Conservation (phyloP, 2,888 invertebrate genomes). For the Ornithoptera alexandrae region DNA sequence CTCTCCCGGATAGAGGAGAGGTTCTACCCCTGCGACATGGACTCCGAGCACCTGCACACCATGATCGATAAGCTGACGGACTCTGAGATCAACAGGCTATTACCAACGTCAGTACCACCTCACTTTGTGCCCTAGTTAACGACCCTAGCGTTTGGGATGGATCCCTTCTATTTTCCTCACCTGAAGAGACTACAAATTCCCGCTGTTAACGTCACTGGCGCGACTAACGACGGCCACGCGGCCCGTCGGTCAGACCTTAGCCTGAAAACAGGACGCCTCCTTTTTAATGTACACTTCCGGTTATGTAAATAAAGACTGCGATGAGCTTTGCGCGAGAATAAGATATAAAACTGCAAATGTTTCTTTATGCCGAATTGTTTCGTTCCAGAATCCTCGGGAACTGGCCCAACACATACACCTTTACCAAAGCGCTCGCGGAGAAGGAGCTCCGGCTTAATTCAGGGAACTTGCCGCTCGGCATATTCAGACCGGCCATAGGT, state of each 20-base stretch:
- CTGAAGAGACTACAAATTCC: too few species aligned
- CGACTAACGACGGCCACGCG: too few species aligned
- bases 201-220: too few species aligned
- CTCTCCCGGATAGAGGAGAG: conserved; percentile 80
- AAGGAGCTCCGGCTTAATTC: conserved; percentile 81
- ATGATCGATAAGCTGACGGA: conserved; percentile 75
- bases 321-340: too few species aligned
- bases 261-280: too few species aligned
- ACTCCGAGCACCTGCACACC: conserved; percentile 72
- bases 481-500: conserved; percentile 91
- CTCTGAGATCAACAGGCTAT: conserved; percentile 61
- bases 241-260: too few species aligned
- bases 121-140: background rate
- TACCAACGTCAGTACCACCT: conserved; percentile 74
- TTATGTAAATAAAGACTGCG: too few species aligned
- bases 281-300: too few species aligned
- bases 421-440: conserved; percentile 92
- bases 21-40: conserved; percentile 81
- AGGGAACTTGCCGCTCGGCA: conserved; percentile 83
- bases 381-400: conserved; percentile 77
- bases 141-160: too few species aligned
- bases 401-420: conserved; percentile 93
- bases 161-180: too few species aligned
- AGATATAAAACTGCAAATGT: too few species aligned
- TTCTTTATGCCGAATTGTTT: background rate